These are phyloP conservation scores for Megaceryle torquata DNA, from an alignment of 2,113 vertebrate species.

Conservation along the genomic window DNA sequence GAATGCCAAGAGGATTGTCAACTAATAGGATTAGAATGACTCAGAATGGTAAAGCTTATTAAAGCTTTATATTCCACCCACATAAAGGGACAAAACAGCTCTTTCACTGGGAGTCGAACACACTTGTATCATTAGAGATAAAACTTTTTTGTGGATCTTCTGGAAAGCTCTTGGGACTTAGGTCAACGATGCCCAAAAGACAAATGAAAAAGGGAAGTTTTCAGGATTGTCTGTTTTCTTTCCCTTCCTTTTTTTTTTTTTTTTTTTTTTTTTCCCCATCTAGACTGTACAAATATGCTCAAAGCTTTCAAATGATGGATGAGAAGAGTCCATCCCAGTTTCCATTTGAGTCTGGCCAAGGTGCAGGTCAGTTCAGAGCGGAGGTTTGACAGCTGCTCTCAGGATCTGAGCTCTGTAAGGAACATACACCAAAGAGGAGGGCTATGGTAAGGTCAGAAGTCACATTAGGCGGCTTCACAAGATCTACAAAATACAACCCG, in stretches of 20 bases:
- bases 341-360: not conserved
- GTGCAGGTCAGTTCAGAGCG: not conserved
- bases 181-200: not conserved
- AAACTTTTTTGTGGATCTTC: not conserved
- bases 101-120: not conserved
- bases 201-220: not conserved
- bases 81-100: not conserved
- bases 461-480: not conserved
- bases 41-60: not conserved
- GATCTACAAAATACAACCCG: not conserved
- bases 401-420: not conserved
- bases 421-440: not conserved
- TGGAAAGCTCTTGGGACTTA: not conserved
- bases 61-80: not conserved
- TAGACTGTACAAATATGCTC: not conserved
- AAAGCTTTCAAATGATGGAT: not conserved
- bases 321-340: not conserved
- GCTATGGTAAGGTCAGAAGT: not conserved
- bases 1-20: not conserved
- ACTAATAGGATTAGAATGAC: conserved; percentile 42
- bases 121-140: not conserved
- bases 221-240: not conserved
- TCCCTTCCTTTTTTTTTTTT: too few species aligned
- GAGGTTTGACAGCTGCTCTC: not conserved
- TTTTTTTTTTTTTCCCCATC: not conserved